phyloP scores from a whole-genome alignment of 2,113 vertebrate species.

The Tylochromis polylepis region DNA sequence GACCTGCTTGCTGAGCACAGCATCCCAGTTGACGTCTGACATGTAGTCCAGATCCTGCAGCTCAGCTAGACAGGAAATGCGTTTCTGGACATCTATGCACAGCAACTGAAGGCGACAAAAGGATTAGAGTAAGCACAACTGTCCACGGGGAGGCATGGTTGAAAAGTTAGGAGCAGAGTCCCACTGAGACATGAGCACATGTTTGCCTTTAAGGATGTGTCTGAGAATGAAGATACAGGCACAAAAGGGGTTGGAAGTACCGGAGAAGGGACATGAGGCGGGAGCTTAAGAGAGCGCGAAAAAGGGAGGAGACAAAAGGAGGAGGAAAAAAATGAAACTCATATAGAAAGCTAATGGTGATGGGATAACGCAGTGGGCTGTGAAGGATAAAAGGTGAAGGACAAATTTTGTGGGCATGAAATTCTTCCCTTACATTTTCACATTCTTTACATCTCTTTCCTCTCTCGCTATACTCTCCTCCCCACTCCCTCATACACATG shows the following conservation, averaged over 20 bases:
- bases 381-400: constrained; percentile 20
- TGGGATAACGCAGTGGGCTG: background rate
- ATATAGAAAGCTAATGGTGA: background rate
- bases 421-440: background rate
- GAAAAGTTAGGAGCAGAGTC: background rate
- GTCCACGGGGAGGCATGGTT: background rate
- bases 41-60: constrained; percentile 82
- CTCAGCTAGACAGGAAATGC: constrained; percentile 83
- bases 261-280: background rate
- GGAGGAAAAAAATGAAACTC: background rate
- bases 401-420: background rate
- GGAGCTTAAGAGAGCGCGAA: background rate
- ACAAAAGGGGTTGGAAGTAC: background rate
- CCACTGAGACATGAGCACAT: constrained; percentile 3
- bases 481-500: constrained; percentile 2
- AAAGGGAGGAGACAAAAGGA: background rate
- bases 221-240: constrained; percentile 32
- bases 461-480: background rate
- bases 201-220: constrained; percentile 12
- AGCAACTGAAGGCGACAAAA: constrained; percentile 77
- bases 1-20: constrained; percentile 84
- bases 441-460: constrained; percentile 9
- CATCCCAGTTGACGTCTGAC: constrained; percentile 88
- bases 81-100: constrained; percentile 81
- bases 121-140: background rate